Conservation (phyloP, 2,113 vertebrate species). For the Tretioscincus oriximinensis region DNA sequence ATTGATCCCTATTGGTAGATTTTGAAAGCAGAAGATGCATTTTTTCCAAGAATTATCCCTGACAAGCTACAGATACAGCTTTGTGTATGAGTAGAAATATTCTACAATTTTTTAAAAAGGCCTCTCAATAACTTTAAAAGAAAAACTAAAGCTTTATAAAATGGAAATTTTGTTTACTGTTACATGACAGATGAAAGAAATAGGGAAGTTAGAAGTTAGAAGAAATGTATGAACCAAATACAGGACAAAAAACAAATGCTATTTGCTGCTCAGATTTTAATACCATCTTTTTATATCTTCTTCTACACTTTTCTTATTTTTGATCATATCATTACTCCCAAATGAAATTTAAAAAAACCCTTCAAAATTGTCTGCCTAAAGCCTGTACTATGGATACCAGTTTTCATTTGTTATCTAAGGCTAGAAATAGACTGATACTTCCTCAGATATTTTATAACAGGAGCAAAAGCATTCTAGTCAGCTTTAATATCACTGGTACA, state of each 20-base stretch:
- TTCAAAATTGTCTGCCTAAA: slow-evolving; percentile 54
- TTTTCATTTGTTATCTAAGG: slow-evolving; percentile 27
- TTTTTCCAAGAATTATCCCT: slow-evolving; percentile 45
- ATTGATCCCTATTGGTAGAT: slow-evolving; percentile 51
- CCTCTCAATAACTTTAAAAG: slow-evolving; percentile 68
- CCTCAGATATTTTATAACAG: slow-evolving; percentile 32
- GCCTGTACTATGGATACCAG: slow-evolving; percentile 31
- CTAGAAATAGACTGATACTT: slow-evolving; percentile 18
- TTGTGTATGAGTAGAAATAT: slow-evolving; percentile 58
- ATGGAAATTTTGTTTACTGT: slow-evolving; percentile 65
- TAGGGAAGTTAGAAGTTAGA: slow-evolving; percentile 66
- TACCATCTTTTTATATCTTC: slow-evolving; percentile 26
- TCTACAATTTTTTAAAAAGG: slow-evolving; percentile 66
- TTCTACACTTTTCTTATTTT: slow-evolving; percentile 14
- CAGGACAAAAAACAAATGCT: slow-evolving; percentile 37
- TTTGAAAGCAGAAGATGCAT: slow-evolving; percentile 6
- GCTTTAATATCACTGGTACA: not conserved
- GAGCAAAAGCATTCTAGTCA: not conserved
- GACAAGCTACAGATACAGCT: slow-evolving; percentile 42
- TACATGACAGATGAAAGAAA: slow-evolving; percentile 69
- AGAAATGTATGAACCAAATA: slow-evolving; percentile 54
- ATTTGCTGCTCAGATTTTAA: slow-evolving; percentile 47
- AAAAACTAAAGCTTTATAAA: slow-evolving; percentile 70
- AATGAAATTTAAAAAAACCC: slow-evolving; percentile 41
- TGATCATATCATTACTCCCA: slow-evolving; percentile 26